Percentiles rank a stretch among this genome's conserved stretches.
These are phyloP conservation scores for Haliclona indistincta DNA, from an alignment of 37 sponge, comb jelly and placozoan species.

Conservation along the genomic window DNA sequence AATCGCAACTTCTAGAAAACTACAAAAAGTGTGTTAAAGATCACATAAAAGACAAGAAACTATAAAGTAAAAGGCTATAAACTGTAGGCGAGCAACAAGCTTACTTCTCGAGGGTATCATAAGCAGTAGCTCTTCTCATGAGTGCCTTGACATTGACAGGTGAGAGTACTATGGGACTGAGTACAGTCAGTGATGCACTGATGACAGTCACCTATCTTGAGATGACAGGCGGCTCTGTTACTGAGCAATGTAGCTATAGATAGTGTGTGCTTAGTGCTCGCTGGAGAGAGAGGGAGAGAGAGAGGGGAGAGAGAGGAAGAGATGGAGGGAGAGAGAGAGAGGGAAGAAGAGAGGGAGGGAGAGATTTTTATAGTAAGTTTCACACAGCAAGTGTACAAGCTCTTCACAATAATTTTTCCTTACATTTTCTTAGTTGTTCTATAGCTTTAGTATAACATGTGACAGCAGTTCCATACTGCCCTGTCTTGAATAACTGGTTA, in stretches of 20 bases:
- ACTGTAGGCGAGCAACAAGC: too few species aligned
- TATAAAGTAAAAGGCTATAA: too few species aligned
- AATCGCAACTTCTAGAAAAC: too few species aligned
- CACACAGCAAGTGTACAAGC: background rate
- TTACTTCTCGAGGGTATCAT: conserved; percentile 81
- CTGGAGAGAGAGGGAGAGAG: too few species aligned
- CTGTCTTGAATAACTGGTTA: conserved; percentile 52
- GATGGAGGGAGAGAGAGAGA: too few species aligned
- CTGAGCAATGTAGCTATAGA: conserved; percentile 51
- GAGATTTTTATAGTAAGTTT: background rate
- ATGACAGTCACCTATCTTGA: conserved; percentile 68
- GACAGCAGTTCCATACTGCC: conserved; percentile 79
- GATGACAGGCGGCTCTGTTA: conserved; percentile 87
- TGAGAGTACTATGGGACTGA: conserved; percentile 41
- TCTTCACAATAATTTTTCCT: conserved; percentile 16
- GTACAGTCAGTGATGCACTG: conserved; percentile 74
- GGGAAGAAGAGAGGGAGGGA: too few species aligned
- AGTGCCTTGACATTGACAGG: conserved; percentile 67
- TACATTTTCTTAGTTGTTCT: conserved; percentile 36
- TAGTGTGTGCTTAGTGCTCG: conserved; percentile 17
- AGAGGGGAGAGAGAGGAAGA: too few species aligned
- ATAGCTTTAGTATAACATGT: conserved; percentile 56
- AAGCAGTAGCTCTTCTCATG: conserved; percentile 74
- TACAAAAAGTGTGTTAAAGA: too few species aligned
- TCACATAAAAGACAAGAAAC: too few species aligned